Conservation (phyloP, 2,113 vertebrate genomes). For the Dunckerocampus dactyliophorus region DNA sequence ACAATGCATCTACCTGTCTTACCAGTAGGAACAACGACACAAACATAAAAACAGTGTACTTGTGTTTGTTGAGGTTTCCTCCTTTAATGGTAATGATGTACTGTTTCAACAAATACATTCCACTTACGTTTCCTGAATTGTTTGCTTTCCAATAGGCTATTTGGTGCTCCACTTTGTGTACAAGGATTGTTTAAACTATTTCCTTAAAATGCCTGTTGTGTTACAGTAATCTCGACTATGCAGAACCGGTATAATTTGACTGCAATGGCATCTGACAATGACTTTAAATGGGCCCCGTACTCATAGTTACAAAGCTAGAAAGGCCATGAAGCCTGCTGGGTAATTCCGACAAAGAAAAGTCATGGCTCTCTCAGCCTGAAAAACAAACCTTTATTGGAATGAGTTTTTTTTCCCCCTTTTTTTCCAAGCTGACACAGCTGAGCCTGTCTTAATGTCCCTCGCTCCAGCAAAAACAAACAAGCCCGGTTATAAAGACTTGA, state of each 20-base stretch:
- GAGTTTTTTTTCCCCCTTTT: constrained; percentile 6
- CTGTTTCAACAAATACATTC: constrained; percentile 3
- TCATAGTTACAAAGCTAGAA: constrained; percentile 34
- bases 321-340: constrained; percentile 33
- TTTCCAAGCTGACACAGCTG: constrained; percentile 24
- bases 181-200: constrained; percentile 40
- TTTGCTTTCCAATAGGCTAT: constrained; percentile 15
- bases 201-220: constrained; percentile 49
- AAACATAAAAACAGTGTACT: too few species aligned
- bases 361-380: constrained; percentile 15
- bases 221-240: constrained; percentile 31
- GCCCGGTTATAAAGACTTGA: background rate
- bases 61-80: too few species aligned
- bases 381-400: constrained; percentile 28
- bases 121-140: constrained; percentile 4
- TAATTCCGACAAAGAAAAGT: constrained; percentile 30
- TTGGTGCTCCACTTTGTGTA: constrained; percentile 9
- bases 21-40: too few species aligned
- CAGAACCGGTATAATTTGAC: constrained; percentile 39
- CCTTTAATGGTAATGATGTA: background rate
- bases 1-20: too few species aligned
- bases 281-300: constrained; percentile 38
- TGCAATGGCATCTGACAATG: constrained; percentile 41
- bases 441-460: constrained; percentile 1
- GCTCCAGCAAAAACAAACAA: constrained; percentile 9